Base-by-base conservation (phyloP, 2,113 vertebrate species). In the Aldabrachelys gigantea region DNA sequence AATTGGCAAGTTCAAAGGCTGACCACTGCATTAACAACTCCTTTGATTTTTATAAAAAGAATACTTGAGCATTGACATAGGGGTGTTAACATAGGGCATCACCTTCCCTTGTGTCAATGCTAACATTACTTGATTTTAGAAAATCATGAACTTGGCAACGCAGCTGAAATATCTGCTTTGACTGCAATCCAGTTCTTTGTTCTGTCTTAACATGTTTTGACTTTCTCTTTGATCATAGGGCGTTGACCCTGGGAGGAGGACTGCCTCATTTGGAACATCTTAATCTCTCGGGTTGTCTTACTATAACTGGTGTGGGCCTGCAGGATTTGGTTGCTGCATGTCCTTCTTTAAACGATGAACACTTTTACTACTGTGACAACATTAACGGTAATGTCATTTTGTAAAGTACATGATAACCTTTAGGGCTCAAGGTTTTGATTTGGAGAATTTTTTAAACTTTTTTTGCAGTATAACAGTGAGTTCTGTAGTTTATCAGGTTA, bases 361-460 rank as follows among this genome's bases (percentile, higher is more conserved):
- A 99, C 98, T 99, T 99, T 98, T 99, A 99, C 99, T 99, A 99
- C 99, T 99, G 99, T 98, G 99, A 99, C 99, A 99, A 99, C 98
- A 99, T 99, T 98, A 99, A 99, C 91, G 99, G 99, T 99, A 99
- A 99, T 97, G 97, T 95, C 89, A 92, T 94, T 96, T 92, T 96
- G 50, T 85, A 90, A 84, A 94, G 92, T 41, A 17, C 41, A 22
- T 47, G 90, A 3, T 83, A 54, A 52, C 86, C 88, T 91, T 69
- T 69, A 69, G 57, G 87, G 31, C 38, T 5, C 1, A 0, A 6
- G 21, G 65, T 49, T 44, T 83, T 0, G 17, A 2, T 50, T 57
- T 89, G 38, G 41, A 50, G 47, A 59, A 5, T 2, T 25, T 25
- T 29, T 91, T 0, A 25, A 5, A 78, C n/a, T 49, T 57, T 53